phyloP scores from a whole-genome alignment of 2,113 vertebrate genomes.

The Prinia subflava region DNA sequence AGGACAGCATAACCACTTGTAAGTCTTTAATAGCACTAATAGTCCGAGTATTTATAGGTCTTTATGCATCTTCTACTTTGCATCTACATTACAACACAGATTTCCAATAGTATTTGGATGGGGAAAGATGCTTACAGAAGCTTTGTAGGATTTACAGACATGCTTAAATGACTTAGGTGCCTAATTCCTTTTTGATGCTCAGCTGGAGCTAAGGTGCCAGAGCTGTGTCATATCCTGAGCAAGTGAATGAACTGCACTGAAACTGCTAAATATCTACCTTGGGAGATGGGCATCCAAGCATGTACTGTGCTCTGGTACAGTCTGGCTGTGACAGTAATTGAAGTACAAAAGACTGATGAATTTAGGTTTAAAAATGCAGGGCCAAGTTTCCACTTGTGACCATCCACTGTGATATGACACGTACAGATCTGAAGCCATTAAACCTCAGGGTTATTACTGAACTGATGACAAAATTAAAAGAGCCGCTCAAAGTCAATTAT shows the following conservation, averaged over 20 bases:
- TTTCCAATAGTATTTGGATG: background rate
- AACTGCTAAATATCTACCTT: background rate
- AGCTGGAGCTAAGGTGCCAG: background rate
- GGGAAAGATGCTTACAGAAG: background rate
- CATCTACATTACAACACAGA: background rate
- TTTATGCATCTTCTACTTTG: background rate
- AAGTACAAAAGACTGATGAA: background rate
- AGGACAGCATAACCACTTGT: background rate
- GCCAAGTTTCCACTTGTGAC: background rate
- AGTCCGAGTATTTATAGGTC: background rate
- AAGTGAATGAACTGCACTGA: background rate
- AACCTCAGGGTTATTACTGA: background rate
- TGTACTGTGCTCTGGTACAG: background rate
- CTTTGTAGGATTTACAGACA: slow-evolving; percentile 14
- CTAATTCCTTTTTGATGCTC: background rate
- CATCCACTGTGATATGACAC: background rate
- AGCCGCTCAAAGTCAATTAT: slow-evolving; percentile 1
- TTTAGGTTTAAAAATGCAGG: background rate
- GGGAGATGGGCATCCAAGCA: background rate
- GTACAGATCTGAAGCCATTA: background rate
- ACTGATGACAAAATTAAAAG: background rate
- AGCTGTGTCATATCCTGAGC: background rate
- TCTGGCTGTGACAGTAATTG: background rate
- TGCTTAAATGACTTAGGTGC: slow-evolving; percentile 25
- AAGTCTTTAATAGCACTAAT: background rate